A percentile compares a stretch with the other conserved stretches of the same genome.
Conservation (phyloP, 2,113 vertebrate genomes). For the Heterotilapia buettikoferi region DNA sequence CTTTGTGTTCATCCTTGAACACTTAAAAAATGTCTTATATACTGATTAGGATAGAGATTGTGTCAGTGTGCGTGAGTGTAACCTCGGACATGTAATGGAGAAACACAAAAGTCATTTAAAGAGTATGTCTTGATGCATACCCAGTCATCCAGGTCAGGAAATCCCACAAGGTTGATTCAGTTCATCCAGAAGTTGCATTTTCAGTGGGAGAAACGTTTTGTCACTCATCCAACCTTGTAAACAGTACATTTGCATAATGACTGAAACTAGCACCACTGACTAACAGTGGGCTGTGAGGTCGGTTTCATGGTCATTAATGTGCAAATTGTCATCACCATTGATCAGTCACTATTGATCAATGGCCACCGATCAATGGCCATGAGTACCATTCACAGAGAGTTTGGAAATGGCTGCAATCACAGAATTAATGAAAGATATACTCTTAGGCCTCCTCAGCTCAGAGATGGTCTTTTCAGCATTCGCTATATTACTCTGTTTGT, state of each 20-base stretch:
- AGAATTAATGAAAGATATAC: background rate
- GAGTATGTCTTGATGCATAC: background rate
- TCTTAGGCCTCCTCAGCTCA: rapidly evolving
- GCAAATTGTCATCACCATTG: background rate
- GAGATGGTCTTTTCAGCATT: background rate
- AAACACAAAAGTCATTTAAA: background rate
- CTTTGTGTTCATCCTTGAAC: background rate
- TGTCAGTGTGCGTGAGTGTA: background rate
- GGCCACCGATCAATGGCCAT: background rate
- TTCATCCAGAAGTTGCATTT: background rate
- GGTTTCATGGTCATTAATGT: background rate
- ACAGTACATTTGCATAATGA: background rate
- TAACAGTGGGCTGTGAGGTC: background rate
- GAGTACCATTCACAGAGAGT: background rate
- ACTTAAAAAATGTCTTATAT: background rate
- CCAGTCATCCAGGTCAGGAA: background rate
- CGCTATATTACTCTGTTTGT: rapidly evolving
- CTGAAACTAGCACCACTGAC: background rate
- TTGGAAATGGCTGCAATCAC: background rate
- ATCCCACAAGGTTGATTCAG: background rate
- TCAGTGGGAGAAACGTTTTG: background rate
- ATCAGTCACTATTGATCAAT: background rate
- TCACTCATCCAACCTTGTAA: background rate
- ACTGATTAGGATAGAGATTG: background rate
- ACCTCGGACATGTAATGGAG: background rate